phyloP scores from a whole-genome alignment of 2,113 vertebrate species.

The Clinocottus analis region DNA sequence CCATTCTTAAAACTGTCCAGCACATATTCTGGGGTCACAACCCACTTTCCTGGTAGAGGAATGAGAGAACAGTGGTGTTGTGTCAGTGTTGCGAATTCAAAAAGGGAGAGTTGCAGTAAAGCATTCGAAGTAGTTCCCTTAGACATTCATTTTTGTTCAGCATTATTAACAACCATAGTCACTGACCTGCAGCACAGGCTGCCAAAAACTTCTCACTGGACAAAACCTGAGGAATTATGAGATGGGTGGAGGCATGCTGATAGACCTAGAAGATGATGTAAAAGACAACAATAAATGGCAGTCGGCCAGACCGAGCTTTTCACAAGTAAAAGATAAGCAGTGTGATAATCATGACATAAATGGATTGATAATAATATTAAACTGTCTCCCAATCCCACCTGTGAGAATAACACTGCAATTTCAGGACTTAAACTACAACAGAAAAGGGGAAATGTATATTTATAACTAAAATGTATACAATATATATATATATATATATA shows the following conservation, averaged over 20 bases:
- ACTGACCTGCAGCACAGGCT: constrained; percentile 94
- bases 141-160: not conserved
- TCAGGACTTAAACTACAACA: not conserved
- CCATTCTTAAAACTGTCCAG: constrained; percentile 91
- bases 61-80: not conserved
- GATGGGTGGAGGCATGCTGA: constrained; percentile 87
- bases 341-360: not conserved
- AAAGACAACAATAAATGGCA: not conserved
- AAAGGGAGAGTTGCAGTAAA: not conserved
- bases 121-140: not conserved
- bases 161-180: not conserved
- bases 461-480: too few relatives aligned
- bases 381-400: not conserved
- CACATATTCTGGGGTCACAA: constrained; percentile 93
- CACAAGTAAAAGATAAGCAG: not conserved
- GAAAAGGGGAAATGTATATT: not conserved
- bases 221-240: constrained; percentile 88
- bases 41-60: constrained; percentile 90
- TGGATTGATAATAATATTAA: not conserved
- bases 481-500: not conserved
- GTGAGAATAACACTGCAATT: not conserved
- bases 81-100: not conserved
- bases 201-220: constrained; percentile 94
- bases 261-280: constrained; percentile 85
- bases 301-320: not conserved